phyloP scores from a whole-genome alignment of 1,140 invertebrate species.

The Aporrectodea caliginosa region DNA sequence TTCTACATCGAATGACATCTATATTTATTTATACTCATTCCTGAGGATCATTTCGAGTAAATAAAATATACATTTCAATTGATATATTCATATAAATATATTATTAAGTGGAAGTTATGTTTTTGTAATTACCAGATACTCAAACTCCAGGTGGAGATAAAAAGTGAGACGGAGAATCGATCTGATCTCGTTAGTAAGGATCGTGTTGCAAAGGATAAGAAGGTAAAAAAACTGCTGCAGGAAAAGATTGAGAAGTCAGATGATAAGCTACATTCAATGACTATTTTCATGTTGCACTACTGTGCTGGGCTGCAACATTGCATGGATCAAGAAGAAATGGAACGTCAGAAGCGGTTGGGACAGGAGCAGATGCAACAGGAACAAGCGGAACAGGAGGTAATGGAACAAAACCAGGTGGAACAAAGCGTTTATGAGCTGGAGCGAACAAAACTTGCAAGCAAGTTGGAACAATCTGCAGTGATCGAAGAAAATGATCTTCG shows the following conservation, averaged over 20 bases:
- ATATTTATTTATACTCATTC: no score
- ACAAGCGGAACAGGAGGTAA: no score
- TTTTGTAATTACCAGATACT: conserved; percentile 64
- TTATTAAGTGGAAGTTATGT: no score
- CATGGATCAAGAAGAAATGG: conserved; percentile 53
- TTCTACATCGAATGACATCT: no score
- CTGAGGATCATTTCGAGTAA: neutral
- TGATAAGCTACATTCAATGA: conserved; percentile 71
- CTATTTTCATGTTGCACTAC: conserved; percentile 77
- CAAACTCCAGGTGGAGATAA: conserved; percentile 69
- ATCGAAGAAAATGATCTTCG: no score
- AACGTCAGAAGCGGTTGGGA: neutral
- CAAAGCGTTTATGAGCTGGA: no score
- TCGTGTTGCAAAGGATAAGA: conserved; percentile 55
- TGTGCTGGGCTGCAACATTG: conserved; percentile 73
- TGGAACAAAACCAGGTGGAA: no score
- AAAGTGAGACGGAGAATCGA: conserved; percentile 62
- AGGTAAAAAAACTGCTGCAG: conserved; percentile 53
- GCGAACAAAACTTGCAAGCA: no score
- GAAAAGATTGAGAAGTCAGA: conserved; percentile 64
- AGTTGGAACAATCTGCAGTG: no score
- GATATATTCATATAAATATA: neutral
- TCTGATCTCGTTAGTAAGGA: conserved; percentile 56
- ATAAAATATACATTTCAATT: neutral
- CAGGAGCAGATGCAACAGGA: no score